Conservation (phyloP, 2,113 vertebrate genomes). For the Toxotes chatareus region DNA sequence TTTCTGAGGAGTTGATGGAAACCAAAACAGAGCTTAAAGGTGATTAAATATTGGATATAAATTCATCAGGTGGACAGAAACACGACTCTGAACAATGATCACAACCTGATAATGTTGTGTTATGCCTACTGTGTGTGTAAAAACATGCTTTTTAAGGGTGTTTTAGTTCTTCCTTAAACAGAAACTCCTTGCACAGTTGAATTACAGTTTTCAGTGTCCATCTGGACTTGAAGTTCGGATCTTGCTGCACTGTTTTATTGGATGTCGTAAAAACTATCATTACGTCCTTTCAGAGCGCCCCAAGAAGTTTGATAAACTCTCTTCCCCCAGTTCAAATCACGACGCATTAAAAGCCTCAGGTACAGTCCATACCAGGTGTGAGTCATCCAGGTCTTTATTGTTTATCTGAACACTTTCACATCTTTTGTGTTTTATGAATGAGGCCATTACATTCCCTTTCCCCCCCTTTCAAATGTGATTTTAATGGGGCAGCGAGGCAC, state of each 20-base stretch:
- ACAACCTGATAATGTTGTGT: neutral
- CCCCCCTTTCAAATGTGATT: constrained; percentile 12
- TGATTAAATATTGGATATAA: neutral
- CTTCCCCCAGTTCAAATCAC: neutral
- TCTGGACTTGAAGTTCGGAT: constrained; percentile 10
- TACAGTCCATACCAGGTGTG: constrained; percentile 4
- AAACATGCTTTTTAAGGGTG: neutral
- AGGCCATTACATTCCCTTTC: neutral
- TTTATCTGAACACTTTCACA: constrained; percentile 22
- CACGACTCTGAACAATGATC: neutral
- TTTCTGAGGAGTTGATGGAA: no score
- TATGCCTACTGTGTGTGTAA: neutral
- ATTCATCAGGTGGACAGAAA: neutral
- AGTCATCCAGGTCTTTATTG: constrained; percentile 35
- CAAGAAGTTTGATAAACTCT: constrained; percentile 27
- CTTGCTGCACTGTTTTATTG: neutral
- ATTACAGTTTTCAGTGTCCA: neutral
- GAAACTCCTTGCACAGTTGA: neutral
- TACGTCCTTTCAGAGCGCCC: neutral
- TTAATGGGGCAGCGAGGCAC: constrained; percentile 17
- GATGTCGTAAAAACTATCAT: neutral
- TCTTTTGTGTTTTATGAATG: constrained; percentile 20
- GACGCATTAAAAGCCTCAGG: neutral
- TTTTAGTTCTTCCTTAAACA: neutral
- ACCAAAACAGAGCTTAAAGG: neutral